phyloP scores from a whole-genome alignment of 1,140 invertebrate genomes.

The Drosophila elegans region DNA sequence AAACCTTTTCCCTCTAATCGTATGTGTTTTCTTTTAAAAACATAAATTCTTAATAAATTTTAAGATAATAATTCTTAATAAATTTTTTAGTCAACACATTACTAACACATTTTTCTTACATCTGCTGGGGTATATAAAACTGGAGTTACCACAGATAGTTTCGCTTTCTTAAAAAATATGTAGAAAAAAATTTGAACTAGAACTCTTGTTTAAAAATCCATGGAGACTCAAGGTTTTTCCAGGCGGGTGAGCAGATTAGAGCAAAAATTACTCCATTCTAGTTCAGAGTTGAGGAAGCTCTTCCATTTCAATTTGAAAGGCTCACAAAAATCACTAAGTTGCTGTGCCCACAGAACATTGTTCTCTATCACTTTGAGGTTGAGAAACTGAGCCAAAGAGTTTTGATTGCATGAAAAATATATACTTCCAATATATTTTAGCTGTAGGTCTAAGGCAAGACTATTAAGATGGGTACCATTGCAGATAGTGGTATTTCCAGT shows the following conservation, averaged over 20 bases:
- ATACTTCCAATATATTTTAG: slow-evolving; percentile 1
- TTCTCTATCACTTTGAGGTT: slow-evolving; percentile 4
- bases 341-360: slow-evolving; percentile 7
- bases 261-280: slow-evolving; percentile 1
- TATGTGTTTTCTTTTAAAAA: too few species aligned
- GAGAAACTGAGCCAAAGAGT: neutral
- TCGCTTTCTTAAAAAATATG: too few species aligned
- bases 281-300: neutral
- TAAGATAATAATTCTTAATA: too few species aligned
- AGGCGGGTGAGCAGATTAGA: neutral
- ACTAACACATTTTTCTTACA: too few species aligned
- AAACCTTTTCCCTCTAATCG: too few species aligned
- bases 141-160: too few species aligned
- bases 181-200: too few species aligned
- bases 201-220: too few species aligned
- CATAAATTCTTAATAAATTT: too few species aligned
- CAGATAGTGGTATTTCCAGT: neutral
- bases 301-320: slow-evolving; percentile 1
- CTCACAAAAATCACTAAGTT: neutral
- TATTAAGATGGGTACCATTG: neutral
- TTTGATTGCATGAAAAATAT: neutral
- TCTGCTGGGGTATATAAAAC: too few species aligned
- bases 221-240: neutral
- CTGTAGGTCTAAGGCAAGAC: neutral
- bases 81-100: too few species aligned